Evolutionary conservation across 1,140 invertebrate species (phyloP).

Genomic region (Aphelinus atriplicis): DNA sequence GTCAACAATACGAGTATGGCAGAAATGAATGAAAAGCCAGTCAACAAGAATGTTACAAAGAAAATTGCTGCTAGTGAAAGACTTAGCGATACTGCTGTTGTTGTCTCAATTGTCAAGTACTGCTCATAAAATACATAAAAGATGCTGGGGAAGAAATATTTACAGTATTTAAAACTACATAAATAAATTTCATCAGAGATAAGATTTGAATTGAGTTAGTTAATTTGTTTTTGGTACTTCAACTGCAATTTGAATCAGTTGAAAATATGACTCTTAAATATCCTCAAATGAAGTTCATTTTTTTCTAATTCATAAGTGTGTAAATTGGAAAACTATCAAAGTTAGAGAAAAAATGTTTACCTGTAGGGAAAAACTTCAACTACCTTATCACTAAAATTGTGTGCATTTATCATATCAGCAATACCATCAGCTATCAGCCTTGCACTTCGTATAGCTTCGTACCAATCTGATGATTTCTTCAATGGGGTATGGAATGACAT

Average conservation of each 20-base stretch:
- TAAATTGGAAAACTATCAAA: no score
- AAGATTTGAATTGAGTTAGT: neutral
- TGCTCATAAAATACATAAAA: conserved; percentile 99
- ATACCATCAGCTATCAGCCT: conserved; percentile 84
- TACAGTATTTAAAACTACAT: neutral
- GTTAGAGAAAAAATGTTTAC: conserved; percentile 1
- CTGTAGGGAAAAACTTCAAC: conserved; percentile 88
- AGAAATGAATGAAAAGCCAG: conserved; percentile 92
- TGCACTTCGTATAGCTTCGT: conserved; percentile 84
- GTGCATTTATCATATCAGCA: conserved; percentile 76
- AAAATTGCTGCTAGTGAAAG: conserved; percentile 93
- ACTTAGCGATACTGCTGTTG: conserved; percentile 86
- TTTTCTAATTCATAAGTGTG: no score
- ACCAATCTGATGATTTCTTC: conserved; percentile 93
- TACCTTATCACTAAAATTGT: conserved; percentile 63
- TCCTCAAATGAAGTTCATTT: no score
- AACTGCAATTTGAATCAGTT: neutral
- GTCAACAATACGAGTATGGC: conserved; percentile 90
- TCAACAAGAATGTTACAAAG: conserved; percentile 90
- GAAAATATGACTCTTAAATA: no score
- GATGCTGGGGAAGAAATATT: conserved; percentile 71
- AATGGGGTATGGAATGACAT: conserved; percentile 97
- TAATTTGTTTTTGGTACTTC: neutral
- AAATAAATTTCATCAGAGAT: neutral
- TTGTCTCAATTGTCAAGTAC: conserved; percentile 94